Percentiles rank a stretch among this genome's conserved stretches.
Conservation (phyloP, 2,113 vertebrate species). For the Silurus meridionalis region DNA sequence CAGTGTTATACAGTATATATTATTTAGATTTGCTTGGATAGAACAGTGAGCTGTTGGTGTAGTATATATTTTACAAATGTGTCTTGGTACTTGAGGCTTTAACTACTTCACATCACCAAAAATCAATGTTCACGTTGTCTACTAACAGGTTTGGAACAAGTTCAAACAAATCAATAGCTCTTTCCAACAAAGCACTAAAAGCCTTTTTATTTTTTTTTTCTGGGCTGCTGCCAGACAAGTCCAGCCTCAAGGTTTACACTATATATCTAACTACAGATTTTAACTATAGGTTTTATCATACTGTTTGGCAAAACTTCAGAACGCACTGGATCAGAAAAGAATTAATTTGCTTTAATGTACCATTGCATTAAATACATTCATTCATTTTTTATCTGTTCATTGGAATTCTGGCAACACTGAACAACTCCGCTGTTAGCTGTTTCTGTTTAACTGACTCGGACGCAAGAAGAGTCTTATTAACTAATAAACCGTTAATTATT, state of each 20-base stretch:
- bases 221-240: neutral
- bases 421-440: neutral
- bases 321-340: neutral
- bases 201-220: neutral
- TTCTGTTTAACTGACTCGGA: neutral
- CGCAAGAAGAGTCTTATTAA: neutral
- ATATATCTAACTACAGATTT: neutral
- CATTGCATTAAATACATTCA: neutral
- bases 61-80: neutral
- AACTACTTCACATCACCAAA: neutral
- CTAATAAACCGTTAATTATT: neutral
- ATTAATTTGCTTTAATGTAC: neutral
- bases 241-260: neutral
- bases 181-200: neutral
- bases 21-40: neutral
- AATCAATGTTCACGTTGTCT: neutral
- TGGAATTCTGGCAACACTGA: neutral
- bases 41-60: neutral
- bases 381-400: neutral
- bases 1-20: neutral
- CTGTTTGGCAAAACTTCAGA: neutral
- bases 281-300: neutral
- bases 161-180: slow-evolving; percentile 23
- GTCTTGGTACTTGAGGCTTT: neutral
- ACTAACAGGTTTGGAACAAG: slow-evolving; percentile 11